Conservation (phyloP, 2,113 vertebrate species). For the Falco punctatus region DNA sequence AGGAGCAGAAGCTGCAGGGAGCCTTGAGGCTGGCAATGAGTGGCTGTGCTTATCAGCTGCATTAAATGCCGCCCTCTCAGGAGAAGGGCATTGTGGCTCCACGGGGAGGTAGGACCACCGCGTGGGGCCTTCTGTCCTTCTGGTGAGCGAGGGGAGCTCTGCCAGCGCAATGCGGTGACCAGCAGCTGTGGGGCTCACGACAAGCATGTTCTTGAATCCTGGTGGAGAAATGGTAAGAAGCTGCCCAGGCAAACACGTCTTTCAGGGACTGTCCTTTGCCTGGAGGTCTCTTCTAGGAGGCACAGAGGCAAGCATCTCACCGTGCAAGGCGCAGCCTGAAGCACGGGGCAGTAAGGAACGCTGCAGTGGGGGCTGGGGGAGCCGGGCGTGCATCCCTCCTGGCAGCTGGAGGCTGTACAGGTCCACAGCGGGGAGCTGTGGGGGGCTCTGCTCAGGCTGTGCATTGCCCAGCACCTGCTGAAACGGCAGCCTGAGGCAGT, state of each 20-base stretch:
- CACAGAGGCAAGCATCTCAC: background rate
- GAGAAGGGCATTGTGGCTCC: background rate
- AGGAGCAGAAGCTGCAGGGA: background rate
- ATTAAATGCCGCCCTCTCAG: background rate
- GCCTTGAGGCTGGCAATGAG: background rate
- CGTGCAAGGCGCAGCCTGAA: background rate
- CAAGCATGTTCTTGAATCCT: background rate
- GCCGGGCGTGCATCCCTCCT: background rate
- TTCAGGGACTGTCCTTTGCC: background rate
- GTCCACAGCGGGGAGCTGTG: background rate
- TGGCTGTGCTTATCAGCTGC: background rate
- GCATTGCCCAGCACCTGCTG: background rate
- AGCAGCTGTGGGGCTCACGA: background rate
- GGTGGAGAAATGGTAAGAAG: background rate
- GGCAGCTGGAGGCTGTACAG: background rate
- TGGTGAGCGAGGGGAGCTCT: background rate
- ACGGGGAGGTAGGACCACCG: rapidly evolving
- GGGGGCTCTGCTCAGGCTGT: background rate
- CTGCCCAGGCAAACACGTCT: background rate
- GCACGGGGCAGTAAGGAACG: rapidly evolving
- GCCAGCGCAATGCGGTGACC: background rate
- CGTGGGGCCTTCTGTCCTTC: rapidly evolving
- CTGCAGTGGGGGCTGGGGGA: rapidly evolving
- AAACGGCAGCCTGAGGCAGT: background rate
- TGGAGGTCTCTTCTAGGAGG: background rate